Base-by-base conservation (phyloP, 2,797 vertebrate species). In the Jordanella pulchra region DNA sequence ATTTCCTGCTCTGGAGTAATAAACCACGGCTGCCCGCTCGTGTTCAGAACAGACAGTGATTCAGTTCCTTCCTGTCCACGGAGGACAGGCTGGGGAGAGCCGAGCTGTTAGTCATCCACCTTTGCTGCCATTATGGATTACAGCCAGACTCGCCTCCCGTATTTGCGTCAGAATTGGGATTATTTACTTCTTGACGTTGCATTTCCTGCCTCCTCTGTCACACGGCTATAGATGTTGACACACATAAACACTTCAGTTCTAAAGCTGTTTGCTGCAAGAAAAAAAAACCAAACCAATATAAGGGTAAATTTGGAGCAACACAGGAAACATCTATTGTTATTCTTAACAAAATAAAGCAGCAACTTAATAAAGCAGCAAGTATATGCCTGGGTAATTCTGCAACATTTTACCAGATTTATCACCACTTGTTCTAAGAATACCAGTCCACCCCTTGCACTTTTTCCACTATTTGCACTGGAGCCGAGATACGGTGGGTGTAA, bases 31-130 rank as follows among this genome's bases (percentile, higher is more conserved):
- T 68, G 60, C 35, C 56, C 28, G 69, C 72, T 83, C 71, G 1
- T 9, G 13, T 72, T 83, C 68, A 70, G 78, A 73, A 17, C 82
- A 80, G 84, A 85, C 82, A 13, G 73, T 90, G 90, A 92, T 84
- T 91, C 86, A 91, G 71, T 87, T 89, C 89, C 87, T 91, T 87
- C 85, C 87, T 78, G 70, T 68, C 32, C 3, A 0, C 39, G 55
- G 74, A 67, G 61, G 73, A 78, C 75, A 6, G 48, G 67, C 75
- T 73, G 23, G 27, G 51, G 60, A 1, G 10, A 28, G 55, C 63
- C 1, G 10, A 28, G 47, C 71, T 0, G 75, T 89, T 80, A 86
- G 82, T 86, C 87, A 89, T 72, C 67, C 67, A 23, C 75, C 39
- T 1, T 61, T 51, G 45, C 76, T 80, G 80, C 68, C 77, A 66